Percentiles rank a stretch among this genome's conserved stretches.
Conservation (phyloP, 2,888 invertebrate genomes). For the Agrotis ipsilon region DNA sequence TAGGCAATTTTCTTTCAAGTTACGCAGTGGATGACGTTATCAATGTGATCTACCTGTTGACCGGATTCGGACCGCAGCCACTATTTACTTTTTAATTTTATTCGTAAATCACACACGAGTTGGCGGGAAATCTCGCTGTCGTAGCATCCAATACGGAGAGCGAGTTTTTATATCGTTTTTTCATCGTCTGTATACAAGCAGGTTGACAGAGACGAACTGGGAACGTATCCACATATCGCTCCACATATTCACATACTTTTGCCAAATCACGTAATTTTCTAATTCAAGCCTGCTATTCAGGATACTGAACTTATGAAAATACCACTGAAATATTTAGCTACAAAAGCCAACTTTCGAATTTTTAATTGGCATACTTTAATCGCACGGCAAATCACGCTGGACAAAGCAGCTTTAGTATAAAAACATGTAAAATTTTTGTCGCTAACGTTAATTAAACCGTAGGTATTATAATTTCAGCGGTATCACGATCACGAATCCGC, state of each 20-base stretch:
- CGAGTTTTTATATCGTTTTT: conserved; percentile 82
- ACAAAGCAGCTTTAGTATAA: conserved; percentile 71
- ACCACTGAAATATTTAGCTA: conserved; percentile 49
- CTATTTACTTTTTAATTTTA: conserved; percentile 61
- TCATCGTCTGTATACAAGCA: conserved; percentile 76
- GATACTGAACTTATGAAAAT: conserved; percentile 38
- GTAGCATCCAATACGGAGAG: conserved; percentile 72
- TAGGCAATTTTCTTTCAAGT: conserved; percentile 27
- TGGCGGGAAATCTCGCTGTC: conserved; percentile 82
- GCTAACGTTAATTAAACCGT: conserved; percentile 87
- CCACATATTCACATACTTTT: conserved; percentile 25
- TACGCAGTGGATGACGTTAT: conserved; percentile 55
- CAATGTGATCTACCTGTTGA: conserved; percentile 68
- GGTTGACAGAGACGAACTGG: conserved; percentile 82
- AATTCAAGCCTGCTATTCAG: conserved; percentile 23
- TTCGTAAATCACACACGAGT: conserved; percentile 76
- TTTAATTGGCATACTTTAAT: conserved; percentile 70
- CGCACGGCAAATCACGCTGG: conserved; percentile 72
- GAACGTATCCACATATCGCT: conserved; percentile 26
- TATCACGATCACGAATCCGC: conserved; percentile 89
- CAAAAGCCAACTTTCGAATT: conserved; percentile 56
- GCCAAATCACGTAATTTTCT: conserved; percentile 5
- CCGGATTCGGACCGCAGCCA: conserved; percentile 71
- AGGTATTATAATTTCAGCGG: conserved; percentile 84
- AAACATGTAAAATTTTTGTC: conserved; percentile 78